Percentiles rank a stretch among this genome's conserved stretches.
phyloP scores from a whole-genome alignment of 2,888 invertebrate genomes.

The Darwinula stevensoni region DNA sequence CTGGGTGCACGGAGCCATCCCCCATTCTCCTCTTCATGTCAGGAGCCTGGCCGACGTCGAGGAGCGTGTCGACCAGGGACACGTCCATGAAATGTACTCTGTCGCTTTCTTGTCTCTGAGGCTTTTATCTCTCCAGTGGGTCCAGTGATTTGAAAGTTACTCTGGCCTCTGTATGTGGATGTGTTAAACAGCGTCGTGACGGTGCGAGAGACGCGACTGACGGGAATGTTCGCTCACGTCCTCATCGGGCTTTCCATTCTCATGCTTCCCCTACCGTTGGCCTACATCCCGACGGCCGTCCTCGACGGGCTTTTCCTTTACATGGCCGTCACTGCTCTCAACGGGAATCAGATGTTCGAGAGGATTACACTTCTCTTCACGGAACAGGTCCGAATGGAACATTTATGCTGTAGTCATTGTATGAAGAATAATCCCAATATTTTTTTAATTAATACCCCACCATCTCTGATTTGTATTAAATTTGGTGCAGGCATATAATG shows the following conservation, averaged over 20 bases:
- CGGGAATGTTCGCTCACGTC: slow-evolving; percentile 23
- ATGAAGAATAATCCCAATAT: no score
- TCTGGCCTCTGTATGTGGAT: no score
- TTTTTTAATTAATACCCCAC: no score
- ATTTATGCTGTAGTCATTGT: no score
- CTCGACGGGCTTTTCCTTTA: slow-evolving; percentile 27
- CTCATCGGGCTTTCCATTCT: slow-evolving; percentile 25
- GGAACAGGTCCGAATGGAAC: slow-evolving; percentile 21
- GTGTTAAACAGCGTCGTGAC: slow-evolving; percentile 21
- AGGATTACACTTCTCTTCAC: slow-evolving; percentile 23
- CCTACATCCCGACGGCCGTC: slow-evolving; percentile 24
- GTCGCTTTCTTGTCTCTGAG: no score
- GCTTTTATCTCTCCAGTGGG: no score
- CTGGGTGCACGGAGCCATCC: slow-evolving; percentile 28
- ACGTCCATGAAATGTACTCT: slow-evolving; percentile 27
- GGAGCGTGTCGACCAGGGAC: slow-evolving; percentile 26
- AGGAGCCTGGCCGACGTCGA: slow-evolving; percentile 27
- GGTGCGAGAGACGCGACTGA: slow-evolving; percentile 24
- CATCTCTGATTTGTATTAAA: no score
- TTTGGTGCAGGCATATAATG: no score
- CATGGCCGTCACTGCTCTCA: slow-evolving; percentile 24
- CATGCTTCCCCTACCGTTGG: slow-evolving; percentile 21
- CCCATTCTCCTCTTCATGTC: slow-evolving; percentile 28
- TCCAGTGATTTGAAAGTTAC: no score
- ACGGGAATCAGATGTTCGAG: slow-evolving; percentile 26